Evolutionary conservation across 2,797 vertebrate genomes (phyloP).

Genomic region (Mastacembelus armatus): DNA sequence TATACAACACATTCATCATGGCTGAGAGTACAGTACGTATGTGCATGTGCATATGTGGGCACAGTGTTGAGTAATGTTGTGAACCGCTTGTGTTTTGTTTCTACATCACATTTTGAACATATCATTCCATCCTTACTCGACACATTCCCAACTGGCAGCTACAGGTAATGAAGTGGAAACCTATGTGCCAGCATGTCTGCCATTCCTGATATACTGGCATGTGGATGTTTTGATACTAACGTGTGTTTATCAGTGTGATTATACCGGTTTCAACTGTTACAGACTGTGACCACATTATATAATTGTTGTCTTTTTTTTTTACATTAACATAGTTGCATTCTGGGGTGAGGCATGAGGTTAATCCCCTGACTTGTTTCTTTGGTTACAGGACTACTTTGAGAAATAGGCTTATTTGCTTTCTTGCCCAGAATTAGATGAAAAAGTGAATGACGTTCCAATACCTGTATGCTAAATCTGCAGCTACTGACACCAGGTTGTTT

Average conservation of each 20-base stretch:
- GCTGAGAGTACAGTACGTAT: too few species aligned
- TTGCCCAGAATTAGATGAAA: too few species aligned
- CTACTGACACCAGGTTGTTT: too few species aligned
- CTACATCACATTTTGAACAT: slow-evolving; percentile 19
- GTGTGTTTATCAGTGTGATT: background rate
- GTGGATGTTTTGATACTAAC: background rate
- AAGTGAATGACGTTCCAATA: too few species aligned
- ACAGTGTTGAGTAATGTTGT: slow-evolving; percentile 13
- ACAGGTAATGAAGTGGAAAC: slow-evolving; percentile 2
- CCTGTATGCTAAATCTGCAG: too few species aligned
- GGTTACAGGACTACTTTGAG: background rate
- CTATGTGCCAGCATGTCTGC: too few species aligned
- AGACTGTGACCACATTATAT: background rate
- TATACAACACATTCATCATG: slow-evolving; percentile 29
- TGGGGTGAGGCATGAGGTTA: background rate
- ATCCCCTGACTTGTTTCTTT: slow-evolving; percentile 3
- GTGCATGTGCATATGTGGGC: background rate
- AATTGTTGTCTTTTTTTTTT: too few species aligned
- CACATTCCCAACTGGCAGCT: slow-evolving; percentile 21
- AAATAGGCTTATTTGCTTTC: too few species aligned
- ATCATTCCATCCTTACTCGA: slow-evolving; percentile 26
- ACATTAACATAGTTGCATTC: background rate
- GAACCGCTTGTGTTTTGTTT: slow-evolving; percentile 23
- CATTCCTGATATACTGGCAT: slow-evolving; percentile 12
- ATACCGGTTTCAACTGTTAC: background rate